Conservation (phyloP, 2,113 vertebrate species). For the Lampris incognitus region DNA sequence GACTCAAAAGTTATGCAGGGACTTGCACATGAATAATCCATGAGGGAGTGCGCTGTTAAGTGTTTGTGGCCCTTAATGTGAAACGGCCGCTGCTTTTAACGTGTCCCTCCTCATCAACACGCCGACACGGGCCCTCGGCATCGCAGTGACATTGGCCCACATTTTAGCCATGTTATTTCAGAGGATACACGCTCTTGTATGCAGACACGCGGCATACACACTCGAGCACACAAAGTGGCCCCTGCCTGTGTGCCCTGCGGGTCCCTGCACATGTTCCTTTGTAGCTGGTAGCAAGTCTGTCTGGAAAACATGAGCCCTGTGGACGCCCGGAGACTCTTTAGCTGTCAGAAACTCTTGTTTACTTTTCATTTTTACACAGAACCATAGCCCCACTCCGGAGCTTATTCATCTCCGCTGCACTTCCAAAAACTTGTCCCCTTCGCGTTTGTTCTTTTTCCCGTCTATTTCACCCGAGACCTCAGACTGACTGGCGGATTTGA, state of each 20-base stretch:
- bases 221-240: not conserved
- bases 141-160: constrained; percentile 14
- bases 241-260: not conserved
- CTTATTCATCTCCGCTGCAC: constrained; percentile 48
- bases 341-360: constrained; percentile 75
- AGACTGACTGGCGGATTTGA: constrained; percentile 24
- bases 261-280: constrained; percentile 7
- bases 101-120: constrained; percentile 69
- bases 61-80: constrained; percentile 51
- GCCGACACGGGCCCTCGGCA: constrained; percentile 14
- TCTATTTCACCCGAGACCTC: constrained; percentile 43
- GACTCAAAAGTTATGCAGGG: constrained; percentile 23
- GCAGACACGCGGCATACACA: not conserved
- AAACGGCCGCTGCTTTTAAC: constrained; percentile 64
- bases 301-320: constrained; percentile 57
- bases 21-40: constrained; percentile 70
- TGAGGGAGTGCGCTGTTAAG: constrained; percentile 30
- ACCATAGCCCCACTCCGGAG: constrained; percentile 46
- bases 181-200: not conserved
- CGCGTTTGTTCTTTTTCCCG: constrained; percentile 47
- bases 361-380: constrained; percentile 65
- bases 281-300: constrained; percentile 38
- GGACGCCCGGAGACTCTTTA: constrained; percentile 66
- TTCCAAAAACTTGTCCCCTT: constrained; percentile 46
- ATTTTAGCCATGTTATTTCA: constrained; percentile 33